These are phyloP conservation scores for Centrocercus urophasianus DNA, from an alignment of 2,113 vertebrate species.

Conservation along the genomic window DNA sequence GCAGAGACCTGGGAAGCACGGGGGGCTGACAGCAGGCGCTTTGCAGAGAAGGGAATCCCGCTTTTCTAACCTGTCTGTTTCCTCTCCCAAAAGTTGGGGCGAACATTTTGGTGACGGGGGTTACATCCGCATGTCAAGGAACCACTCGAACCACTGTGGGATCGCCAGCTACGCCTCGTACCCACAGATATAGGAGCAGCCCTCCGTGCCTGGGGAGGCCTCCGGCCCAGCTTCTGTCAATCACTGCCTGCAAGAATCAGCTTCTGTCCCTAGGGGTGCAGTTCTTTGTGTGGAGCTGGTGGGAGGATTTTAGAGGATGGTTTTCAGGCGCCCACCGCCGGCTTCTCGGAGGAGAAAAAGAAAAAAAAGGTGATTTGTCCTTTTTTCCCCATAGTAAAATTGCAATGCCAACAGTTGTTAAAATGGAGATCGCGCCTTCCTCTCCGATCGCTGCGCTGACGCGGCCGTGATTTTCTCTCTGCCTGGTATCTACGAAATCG, in stretches of 20 bases:
- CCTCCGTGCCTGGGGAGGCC: background rate
- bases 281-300: background rate
- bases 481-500: background rate
- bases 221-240: background rate
- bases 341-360: background rate
- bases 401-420: accelerated
- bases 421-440: accelerated
- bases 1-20: background rate
- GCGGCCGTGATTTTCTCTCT: accelerated
- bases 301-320: background rate
- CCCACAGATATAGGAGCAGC: constrained; percentile 57
- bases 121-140: constrained; percentile 78
- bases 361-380: no score
- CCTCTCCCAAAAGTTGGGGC: constrained; percentile 74
- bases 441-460: accelerated
- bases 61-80: accelerated
- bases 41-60: accelerated
- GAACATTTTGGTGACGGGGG: constrained; percentile 68
- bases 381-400: background rate
- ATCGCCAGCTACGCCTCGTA: constrained; percentile 77
- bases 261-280: background rate
- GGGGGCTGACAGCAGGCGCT: accelerated
- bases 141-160: constrained; percentile 76
- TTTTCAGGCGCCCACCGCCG: background rate
- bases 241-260: background rate